Conservation (phyloP, 2,888 invertebrate genomes). For the Chrysolina oricalcia region DNA sequence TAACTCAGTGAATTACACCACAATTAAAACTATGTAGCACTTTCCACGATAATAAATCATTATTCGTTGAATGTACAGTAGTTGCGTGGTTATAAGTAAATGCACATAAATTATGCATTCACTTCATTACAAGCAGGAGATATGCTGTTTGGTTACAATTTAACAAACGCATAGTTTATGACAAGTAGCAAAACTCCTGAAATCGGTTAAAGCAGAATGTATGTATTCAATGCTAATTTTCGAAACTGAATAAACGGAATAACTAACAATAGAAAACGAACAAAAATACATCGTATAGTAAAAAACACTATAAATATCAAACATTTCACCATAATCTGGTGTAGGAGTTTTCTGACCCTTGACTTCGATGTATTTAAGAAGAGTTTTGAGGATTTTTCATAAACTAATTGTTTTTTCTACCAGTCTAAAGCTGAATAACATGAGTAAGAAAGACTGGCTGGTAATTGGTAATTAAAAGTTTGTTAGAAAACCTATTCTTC, state of each 20-base stretch:
- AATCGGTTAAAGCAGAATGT: neutral
- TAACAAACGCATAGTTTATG: constrained; percentile 23
- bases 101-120: constrained; percentile 61
- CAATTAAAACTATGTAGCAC: constrained; percentile 42
- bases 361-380: no score
- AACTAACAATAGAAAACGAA: no score
- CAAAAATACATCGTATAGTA: no score
- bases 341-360: no score
- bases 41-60: constrained; percentile 48
- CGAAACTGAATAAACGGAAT: neutral
- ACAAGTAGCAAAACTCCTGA: neutral
- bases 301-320: no score
- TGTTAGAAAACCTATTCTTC: no score
- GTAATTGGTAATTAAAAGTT: no score
- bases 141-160: constrained; percentile 52
- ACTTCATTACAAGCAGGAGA: constrained; percentile 55
- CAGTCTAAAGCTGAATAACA: no score
- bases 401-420: no score
- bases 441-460: no score
- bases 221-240: neutral
- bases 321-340: no score
- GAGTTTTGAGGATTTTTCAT: no score
- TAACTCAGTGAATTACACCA: constrained; percentile 38
- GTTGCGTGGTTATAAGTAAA: constrained; percentile 57
- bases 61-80: constrained; percentile 45